Conservation (phyloP, 2,797 vertebrate species). For the Betta splendens region DNA sequence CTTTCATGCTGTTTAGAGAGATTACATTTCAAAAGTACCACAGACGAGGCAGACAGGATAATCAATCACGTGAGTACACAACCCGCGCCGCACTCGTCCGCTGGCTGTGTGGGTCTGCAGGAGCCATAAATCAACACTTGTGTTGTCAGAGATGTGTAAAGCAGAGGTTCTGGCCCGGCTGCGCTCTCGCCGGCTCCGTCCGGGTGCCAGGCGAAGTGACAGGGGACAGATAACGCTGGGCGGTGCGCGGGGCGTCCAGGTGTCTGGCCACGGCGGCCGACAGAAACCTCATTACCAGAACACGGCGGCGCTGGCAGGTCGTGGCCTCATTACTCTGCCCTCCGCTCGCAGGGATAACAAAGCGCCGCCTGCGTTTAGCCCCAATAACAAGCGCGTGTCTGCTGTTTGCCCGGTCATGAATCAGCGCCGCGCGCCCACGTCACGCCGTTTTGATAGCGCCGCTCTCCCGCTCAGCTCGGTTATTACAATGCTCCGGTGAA, state of each 20-base stretch:
- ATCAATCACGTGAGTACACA: slow-evolving; percentile 76
- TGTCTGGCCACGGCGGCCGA: slow-evolving; percentile 41
- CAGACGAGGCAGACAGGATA: slow-evolving; percentile 71
- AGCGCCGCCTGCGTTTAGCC: slow-evolving; percentile 43
- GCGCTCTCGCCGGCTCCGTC: slow-evolving; percentile 15
- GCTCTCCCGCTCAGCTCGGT: slow-evolving; percentile 51
- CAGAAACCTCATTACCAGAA: slow-evolving; percentile 64
- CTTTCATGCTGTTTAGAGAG: slow-evolving; percentile 75
- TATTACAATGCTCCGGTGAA: slow-evolving; percentile 56
- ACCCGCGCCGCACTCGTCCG: slow-evolving; percentile 64
- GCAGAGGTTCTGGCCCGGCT: slow-evolving; percentile 34
- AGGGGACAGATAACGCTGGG: slow-evolving; percentile 49
- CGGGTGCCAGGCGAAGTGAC: slow-evolving; percentile 41
- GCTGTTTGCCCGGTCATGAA: slow-evolving; percentile 51
- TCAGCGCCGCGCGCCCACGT: slow-evolving; percentile 43
- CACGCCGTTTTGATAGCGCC: slow-evolving; percentile 49
- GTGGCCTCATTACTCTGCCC: slow-evolving; percentile 63
- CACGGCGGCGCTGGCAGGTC: slow-evolving; percentile 47
- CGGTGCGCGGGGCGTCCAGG: slow-evolving; percentile 53
- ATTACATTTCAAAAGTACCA: slow-evolving; percentile 78
- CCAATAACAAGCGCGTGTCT: slow-evolving; percentile 22
- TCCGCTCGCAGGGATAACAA: slow-evolving; percentile 55
- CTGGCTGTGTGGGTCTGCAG: slow-evolving; percentile 73
- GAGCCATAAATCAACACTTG: slow-evolving; percentile 78
- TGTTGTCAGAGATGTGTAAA: slow-evolving; percentile 65